Evolutionary conservation across 2,888 invertebrate species (phyloP), one percentile per base, ranked within the genome.

Genomic region (Chaetogeoica ovagalla): DNA sequence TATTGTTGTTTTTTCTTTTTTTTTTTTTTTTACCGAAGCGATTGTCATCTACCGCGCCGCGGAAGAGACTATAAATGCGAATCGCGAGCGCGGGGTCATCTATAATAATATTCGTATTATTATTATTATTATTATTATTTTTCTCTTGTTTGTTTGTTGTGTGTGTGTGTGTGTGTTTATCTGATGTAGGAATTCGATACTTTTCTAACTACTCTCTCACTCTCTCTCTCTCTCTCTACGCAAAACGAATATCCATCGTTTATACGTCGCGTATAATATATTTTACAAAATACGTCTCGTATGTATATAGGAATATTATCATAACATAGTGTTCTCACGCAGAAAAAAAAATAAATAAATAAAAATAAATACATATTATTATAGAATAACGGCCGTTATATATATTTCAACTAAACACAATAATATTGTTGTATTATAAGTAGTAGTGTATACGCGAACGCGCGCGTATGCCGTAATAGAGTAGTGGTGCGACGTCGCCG

Each of bases 111-210:
- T 30, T 30, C 30, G 30, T 30, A 30, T 30, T 30, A 30, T 30
- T 30, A 30, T 30, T 30, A 30, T 30, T 30, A 30, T 30, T 30
- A 30, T 4, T 30, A 30, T 30, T 30, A 30, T 30, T 30, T 30
- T 30, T 4, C 79, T 52, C 71, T 79, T 57, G 57, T 79, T 43
- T 52, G 43, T 48, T 79, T 71, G 48, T 63, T 55, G 71, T 70
- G 1, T 23, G n/a, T 72, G 62, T 77, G 77, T 30, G 30, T 30
- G 30, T 4, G 30, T 57, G 79, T 79, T 79, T 79, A 79, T 79
- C 79, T 71, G 79, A 79, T 71, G 69, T 43, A 55, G 79, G 62
- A 79, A 79, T 79, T 57, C 65, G 79, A 79, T 79, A 79, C 79
- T 79, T 11, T 23, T 17, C 17, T 43, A 43, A 11, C 43, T 30